These are phyloP conservation scores for Lasioglossum figueresi DNA, from an alignment of 2,888 invertebrate genomes.

Conservation along the genomic window DNA sequence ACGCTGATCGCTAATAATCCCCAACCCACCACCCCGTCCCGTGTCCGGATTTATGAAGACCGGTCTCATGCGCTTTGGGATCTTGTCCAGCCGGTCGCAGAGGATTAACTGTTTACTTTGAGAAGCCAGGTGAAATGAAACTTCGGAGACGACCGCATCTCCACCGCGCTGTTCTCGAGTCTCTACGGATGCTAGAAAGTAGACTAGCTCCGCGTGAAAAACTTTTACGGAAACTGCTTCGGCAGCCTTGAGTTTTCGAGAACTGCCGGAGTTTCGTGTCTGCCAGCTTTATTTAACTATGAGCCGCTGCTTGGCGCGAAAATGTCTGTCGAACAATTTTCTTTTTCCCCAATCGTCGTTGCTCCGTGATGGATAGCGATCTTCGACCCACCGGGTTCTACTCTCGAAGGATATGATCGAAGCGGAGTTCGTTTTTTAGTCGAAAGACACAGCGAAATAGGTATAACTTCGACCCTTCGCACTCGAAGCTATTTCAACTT, in stretches of 20 bases:
- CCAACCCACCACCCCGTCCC: neutral
- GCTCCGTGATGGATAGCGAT: no score
- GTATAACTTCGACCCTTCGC: no score
- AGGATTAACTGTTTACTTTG: constrained; percentile 1
- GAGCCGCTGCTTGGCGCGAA: no score
- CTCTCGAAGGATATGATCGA: no score
- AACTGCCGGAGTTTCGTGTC: neutral
- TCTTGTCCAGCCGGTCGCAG: constrained; percentile 2
- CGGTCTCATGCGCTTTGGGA: neutral
- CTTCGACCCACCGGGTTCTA: no score
- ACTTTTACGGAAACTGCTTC: neutral
- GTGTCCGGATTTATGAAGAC: constrained; percentile 1
- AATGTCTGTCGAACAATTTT: no score
- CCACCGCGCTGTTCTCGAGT: neutral
- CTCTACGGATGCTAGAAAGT: neutral
- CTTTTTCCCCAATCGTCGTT: no score
- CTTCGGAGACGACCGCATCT: neutral
- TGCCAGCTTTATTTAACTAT: neutral
- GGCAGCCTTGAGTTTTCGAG: neutral
- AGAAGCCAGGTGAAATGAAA: neutral
- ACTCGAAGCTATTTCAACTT: no score
- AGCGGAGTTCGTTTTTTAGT: no score
- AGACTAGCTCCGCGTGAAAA: neutral
- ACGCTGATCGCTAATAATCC: neutral
- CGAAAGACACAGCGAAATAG: no score